Base-by-base conservation (phyloP, 2,113 vertebrate species). In the Psammodynastes pulverulentus region DNA sequence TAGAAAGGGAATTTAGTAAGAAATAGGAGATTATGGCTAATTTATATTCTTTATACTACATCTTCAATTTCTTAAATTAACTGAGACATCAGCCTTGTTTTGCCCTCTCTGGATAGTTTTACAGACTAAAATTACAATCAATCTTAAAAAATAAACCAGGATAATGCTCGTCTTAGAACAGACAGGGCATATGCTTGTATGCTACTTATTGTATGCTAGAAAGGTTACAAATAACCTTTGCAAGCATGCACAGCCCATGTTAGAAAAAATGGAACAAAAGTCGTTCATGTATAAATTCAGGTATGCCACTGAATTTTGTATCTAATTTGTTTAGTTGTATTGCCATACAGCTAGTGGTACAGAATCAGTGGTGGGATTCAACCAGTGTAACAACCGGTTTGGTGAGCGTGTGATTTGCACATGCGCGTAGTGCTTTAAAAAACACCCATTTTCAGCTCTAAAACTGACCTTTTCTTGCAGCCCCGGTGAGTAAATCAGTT, bases 291-390 rank as follows among this genome's bases (percentile, higher is more conserved):
- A 84, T 34, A 89, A 92, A 48, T 54, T 54, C 51, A 24, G 45
- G 39, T 87, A 48, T 39, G 29, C 54, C 43, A 84, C 15, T 88
- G 62, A 92, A 92, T 87, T 88, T 88, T 89, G 46, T 56, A 89
- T 52, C 54, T 21, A 34, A 84, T 56, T 89, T 88, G 46, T 84
- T 92, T 51, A 56, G 26, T 48, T 89, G 51, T 85, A 84, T 49
- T 85, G 51, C 67, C n/a, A 29, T n/a, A 91, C 24, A 89, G 62
- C 24, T 45, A 91, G 34, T 43, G 54, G 87, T 92, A 34, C 13
- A n/a, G n/a, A n/a, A n/a, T n/a, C n/a, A n/a, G n/a, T n/a, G n/a
- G n/a, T n/a, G n/a, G n/a, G n/a, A n/a, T n/a, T n/a, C n/a, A n/a
- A n/a, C n/a, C n/a, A n/a, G n/a, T n/a, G n/a, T n/a, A n/a, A n/a